Evolutionary conservation across 2,113 vertebrate species (phyloP), one percentile per base, ranked within the genome.

Genomic region (Porphyrio hochstetteri): DNA sequence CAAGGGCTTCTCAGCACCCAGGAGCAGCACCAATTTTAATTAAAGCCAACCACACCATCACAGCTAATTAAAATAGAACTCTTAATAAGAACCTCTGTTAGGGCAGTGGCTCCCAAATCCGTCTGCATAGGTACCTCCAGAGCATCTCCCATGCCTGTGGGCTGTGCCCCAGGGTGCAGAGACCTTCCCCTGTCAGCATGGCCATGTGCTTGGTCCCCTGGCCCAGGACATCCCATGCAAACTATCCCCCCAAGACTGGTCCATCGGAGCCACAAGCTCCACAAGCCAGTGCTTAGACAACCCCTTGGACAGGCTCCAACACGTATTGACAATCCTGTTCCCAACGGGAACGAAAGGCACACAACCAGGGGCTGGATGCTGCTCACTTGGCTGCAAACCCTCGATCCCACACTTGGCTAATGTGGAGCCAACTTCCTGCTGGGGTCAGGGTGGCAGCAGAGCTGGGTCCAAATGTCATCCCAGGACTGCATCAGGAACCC

Each of bases 401-500:
- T 21, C 3, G 1, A 23, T 46, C 38, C 10, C 3, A 0, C 16
- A 2, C 27, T 28, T 1, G 3, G 19, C 46, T 28, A 42, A 50
- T 0, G 3, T 1, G 0, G 64, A 82, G 36, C 23, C 33, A 2
- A 46, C 44, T 46, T 46, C 44, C 19, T 46, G 44, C 50, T 2
- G 33, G 42, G 23, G 24, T 28, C 21, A 7, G 44, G 79, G 8
- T 11, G 42, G 12, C 0, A 3, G 52, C 0, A 1, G 29, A 35
- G 13, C 35, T 24, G 57, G n/a, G 15, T 42, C 69, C 52, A 61
- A n/a, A 2, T 36, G 4, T 11, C 75, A 35, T 17, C 52, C 74
- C 4, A 0, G 52, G n/a, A 50, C 27, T 11, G 1, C 4, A 0
- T 3, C 1, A 2, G 40, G 52, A 94, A 1, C 4, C 0, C 25